Base-by-base conservation (phyloP, 2,888 invertebrate genomes). In the Andrena haemorrhoa region DNA sequence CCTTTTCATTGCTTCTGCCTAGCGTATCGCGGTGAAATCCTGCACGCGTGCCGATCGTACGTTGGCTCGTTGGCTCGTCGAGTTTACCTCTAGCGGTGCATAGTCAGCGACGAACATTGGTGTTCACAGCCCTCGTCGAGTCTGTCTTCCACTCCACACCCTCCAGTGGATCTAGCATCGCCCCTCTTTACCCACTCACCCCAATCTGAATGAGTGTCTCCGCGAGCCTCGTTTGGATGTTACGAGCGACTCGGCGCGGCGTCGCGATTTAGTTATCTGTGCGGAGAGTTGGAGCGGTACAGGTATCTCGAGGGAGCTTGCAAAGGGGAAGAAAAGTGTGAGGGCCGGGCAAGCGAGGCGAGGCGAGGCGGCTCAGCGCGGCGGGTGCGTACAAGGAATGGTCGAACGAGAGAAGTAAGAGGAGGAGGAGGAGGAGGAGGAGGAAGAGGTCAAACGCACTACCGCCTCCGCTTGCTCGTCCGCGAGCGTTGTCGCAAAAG, bases 211-310 rank as follows among this genome's bases (percentile, higher is more conserved):
- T 58, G 75, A 68, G 23, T 10, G 23, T 16, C 41, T 65, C 61
- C 53, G 63, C 68, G 74, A 74, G 33, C 23, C 65, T 85, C 87
- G 86, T 90, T 88, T 89, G 83, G 89, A 86, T 89, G 87, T 91
- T 89, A 90, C 89, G 85, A 83, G 41, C 64, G 83, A 85, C 23
- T 61, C 82, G 88, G 88, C 88, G 90, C 86, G 91, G 86, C 89
- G 86, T 83, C 77, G 89, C 89, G 90, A 91, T 91, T 91, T 88
- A 89, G 90, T 90, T 91, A 90, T 90, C 89, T 8, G 41, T 26
- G 12, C 23, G 75, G 23, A 12, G n/a, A 31, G 61, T 20, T 7
- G 29, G 12, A 47, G 41, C 29, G n/a, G 70, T n/a, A 4, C 41
- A 29, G 33, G 31, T 35, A 51, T 10, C 71, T 31, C 79, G 72